These are phyloP conservation scores for Synanceia verrucosa DNA, from an alignment of 2,797 vertebrate species.

Conservation along the genomic window DNA sequence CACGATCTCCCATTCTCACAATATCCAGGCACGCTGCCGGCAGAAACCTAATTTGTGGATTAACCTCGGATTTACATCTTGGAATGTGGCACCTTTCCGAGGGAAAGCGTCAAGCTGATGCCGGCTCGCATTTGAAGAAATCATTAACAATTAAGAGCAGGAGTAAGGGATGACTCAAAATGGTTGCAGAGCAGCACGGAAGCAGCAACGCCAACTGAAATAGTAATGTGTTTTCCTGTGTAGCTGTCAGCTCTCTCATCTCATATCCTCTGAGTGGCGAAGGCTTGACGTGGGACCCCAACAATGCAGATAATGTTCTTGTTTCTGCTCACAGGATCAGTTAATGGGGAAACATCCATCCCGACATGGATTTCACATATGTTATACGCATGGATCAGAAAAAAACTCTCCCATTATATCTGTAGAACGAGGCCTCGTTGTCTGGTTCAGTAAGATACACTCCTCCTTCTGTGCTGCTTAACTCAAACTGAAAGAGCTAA, in stretches of 20 bases:
- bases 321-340: conserved; percentile 17
- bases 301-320: conserved; percentile 43
- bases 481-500: background rate
- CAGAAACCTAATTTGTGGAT: conserved; percentile 63
- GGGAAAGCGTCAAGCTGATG: conserved; percentile 34
- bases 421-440: background rate
- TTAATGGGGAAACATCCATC: conserved; percentile 45
- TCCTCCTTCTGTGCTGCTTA: background rate
- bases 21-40: conserved; percentile 36
- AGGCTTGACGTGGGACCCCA: conserved; percentile 54
- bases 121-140: conserved; percentile 77
- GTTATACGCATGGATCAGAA: conserved; percentile 2
- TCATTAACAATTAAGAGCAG: conserved; percentile 79
- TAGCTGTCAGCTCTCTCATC: conserved; percentile 68
- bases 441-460: too few species aligned
- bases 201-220: conserved; percentile 65
- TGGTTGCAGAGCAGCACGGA: conserved; percentile 61
- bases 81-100: conserved; percentile 56
- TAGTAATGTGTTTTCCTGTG: conserved; percentile 71
- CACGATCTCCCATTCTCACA: conserved; percentile 51
- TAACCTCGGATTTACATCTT: conserved; percentile 64
- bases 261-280: conserved; percentile 52
- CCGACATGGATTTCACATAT: conserved; percentile 14
- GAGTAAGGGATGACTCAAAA: conserved; percentile 53
- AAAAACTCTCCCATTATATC: background rate